Evolutionary conservation across 1,140 invertebrate genomes (phyloP), one percentile per base, ranked within the genome.

Genomic region (Coptotermes formosanus): DNA sequence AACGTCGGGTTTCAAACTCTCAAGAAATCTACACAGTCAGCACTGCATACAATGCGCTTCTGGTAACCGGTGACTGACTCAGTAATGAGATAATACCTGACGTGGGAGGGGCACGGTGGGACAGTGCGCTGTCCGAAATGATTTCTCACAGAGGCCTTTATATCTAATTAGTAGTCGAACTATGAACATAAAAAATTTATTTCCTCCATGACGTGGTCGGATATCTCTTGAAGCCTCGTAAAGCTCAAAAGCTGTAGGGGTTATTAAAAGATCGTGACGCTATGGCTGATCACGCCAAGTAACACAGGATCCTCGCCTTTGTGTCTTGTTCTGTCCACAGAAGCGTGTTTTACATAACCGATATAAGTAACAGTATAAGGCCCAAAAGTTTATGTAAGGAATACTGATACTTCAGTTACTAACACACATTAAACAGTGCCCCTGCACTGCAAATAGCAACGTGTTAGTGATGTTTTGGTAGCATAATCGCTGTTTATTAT

Each of bases 191-290:
- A 75, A 75, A 16, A n/a, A 75, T 75, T 75, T 75, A 75, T 75
- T 75, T 75, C 25, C 52, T 55, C 19, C n/a, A 2, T n/a, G 25
- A 75, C 25, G 64, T 75, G 7, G 3, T 75, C 25, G n/a, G n/a
- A 8, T 75, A 75, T 0, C 19, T n/a, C n/a, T 75, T 30, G 0
- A 14, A 30, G n/a, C 7, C n/a, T 75, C n/a, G 14, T 75, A 30
- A 75, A n/a, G n/a, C 9, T 30, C 59, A n/a, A 30, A 55, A 16
- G 4, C 64, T 75, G 8, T 14, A 30, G 64, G 64, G 64, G 64
- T 75, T 75, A 75, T 75, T 75, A 75, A 75, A 30, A 75, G 25
- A 75, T 75, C 64, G 64, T 75, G 64, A 75, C 64, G 30, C n/a
- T 30, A 30, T 25, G 64, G 7, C 7, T 75, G 64, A 75, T 75